Evolutionary conservation across 37 sponge, comb jelly and placozoan species (phyloP).

Genomic region (Eunapius fragilis): DNA sequence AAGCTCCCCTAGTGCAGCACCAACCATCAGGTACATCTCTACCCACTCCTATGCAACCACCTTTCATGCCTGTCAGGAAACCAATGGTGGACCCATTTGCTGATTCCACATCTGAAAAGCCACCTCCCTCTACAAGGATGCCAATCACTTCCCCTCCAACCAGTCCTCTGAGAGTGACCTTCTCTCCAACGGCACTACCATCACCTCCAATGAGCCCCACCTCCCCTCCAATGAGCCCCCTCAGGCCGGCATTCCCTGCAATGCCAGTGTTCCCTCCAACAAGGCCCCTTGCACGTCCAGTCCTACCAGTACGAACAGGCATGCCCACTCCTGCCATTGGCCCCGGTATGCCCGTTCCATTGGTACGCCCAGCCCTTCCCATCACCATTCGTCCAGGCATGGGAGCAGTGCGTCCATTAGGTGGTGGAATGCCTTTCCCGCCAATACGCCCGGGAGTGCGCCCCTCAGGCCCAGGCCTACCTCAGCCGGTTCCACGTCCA

Average conservation of each 20-base stretch:
- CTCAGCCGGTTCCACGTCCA: background rate
- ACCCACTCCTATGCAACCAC: background rate
- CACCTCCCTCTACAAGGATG: background rate
- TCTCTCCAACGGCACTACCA: conserved; percentile 8
- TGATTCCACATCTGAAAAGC: background rate
- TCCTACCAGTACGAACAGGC: background rate
- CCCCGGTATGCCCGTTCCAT: background rate
- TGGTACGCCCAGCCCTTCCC: background rate
- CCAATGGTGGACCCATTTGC: conserved; percentile 40
- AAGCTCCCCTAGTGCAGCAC: background rate
- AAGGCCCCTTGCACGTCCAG: background rate
- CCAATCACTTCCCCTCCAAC: background rate
- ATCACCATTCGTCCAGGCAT: background rate
- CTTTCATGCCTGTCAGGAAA: conserved; percentile 38
- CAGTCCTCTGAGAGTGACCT: background rate
- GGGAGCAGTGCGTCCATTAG: background rate
- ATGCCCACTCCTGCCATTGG: background rate
- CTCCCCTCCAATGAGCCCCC: background rate
- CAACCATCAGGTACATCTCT: background rate
- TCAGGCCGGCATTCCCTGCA: too few species aligned
- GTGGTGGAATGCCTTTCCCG: background rate
- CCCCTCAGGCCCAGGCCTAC: background rate
- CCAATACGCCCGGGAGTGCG: background rate
- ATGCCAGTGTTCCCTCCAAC: background rate
- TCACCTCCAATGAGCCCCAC: background rate